These are phyloP conservation scores for Pseudopipra pipra DNA, from an alignment of 2,113 vertebrate genomes.

Conservation along the genomic window DNA sequence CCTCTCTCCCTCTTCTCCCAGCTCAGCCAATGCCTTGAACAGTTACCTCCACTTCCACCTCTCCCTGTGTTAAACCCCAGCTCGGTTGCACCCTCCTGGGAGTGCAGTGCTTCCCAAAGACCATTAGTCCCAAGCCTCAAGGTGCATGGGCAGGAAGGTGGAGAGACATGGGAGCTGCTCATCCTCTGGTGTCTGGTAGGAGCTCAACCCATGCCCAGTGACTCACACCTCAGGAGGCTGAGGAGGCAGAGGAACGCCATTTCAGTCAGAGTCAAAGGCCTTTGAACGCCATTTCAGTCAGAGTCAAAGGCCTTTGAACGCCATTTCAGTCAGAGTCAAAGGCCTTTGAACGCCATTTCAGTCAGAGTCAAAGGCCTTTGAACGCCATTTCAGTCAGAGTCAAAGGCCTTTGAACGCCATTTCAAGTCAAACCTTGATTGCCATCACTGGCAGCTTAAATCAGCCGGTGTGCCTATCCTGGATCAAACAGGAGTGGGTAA, in stretches of 20 bases:
- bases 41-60: neutral
- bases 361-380: no score
- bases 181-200: neutral
- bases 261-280: no score
- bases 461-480: neutral
- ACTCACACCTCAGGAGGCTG: neutral
- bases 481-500: neutral
- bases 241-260: neutral
- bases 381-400: no score
- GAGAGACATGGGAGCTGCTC: neutral
- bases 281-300: no score
- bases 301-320: no score
- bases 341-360: no score
- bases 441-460: neutral
- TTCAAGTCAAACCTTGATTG: neutral
- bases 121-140: fast-evolving
- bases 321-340: no score
- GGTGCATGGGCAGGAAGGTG: neutral
- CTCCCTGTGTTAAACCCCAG: neutral
- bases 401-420: no score
- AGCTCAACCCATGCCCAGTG: fast-evolving
- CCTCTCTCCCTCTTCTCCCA: neutral
- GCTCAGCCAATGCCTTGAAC: neutral
- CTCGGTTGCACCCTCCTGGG: neutral
- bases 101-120: neutral